Percentiles rank a stretch among this genome's conserved stretches.
These are phyloP conservation scores for Eilema griseolum DNA, from an alignment of 2,888 invertebrate species.

Conservation along the genomic window DNA sequence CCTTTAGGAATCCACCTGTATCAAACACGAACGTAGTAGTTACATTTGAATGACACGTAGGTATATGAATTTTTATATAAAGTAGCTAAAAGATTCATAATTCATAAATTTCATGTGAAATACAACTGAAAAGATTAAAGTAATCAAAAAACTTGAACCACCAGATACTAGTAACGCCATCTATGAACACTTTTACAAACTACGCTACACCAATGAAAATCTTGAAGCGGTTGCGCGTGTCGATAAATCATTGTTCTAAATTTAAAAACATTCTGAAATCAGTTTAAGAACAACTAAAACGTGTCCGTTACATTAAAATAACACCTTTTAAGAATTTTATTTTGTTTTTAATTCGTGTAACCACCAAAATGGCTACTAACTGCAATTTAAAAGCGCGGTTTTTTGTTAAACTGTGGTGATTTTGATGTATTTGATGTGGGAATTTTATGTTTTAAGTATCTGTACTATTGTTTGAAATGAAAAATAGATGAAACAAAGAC, in stretches of 20 bases:
- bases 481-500: not conserved
- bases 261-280: constrained; percentile 39
- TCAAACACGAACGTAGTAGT: too few relatives aligned
- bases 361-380: constrained; percentile 28
- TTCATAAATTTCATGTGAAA: too few relatives aligned
- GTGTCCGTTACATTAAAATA: constrained; percentile 39
- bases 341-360: constrained; percentile 27
- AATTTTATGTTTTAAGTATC: constrained; percentile 5
- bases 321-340: constrained; percentile 33
- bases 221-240: constrained; percentile 27
- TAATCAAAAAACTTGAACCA: not conserved
- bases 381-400: constrained; percentile 5
- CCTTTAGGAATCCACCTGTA: too few relatives aligned
- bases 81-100: too few relatives aligned
- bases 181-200: constrained; percentile 26
- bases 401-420: constrained; percentile 9
- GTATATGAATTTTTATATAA: too few relatives aligned
- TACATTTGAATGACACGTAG: too few relatives aligned
- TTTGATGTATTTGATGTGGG: constrained; percentile 14
- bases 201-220: constrained; percentile 36
- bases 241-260: constrained; percentile 46
- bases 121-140: not conserved
- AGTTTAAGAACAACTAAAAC: constrained; percentile 32
- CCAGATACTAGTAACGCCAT: constrained; percentile 43
- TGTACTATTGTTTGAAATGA: not conserved